Evolutionary conservation across 2,797 vertebrate genomes (phyloP).

Genomic region (Oceanodroma leucorhoa): DNA sequence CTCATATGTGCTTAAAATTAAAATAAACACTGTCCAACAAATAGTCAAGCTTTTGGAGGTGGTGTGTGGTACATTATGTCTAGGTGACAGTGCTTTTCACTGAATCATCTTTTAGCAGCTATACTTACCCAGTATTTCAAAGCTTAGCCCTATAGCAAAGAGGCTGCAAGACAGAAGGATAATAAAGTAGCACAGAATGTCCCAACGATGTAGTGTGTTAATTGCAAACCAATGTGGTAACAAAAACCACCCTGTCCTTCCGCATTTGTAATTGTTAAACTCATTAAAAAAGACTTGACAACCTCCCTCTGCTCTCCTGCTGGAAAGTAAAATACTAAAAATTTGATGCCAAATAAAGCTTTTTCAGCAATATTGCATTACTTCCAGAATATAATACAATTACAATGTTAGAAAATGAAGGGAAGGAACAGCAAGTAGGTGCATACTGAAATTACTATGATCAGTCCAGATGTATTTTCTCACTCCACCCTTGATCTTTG

Average conservation of each 20-base stretch:
- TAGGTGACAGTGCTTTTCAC: background rate
- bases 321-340: background rate
- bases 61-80: background rate
- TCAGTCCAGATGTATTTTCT: constrained; percentile 5
- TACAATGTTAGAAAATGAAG: background rate
- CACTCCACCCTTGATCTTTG: constrained; percentile 1
- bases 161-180: background rate
- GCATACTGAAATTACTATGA: background rate
- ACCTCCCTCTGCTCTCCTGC: background rate
- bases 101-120: background rate
- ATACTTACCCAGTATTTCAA: background rate
- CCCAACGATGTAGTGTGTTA: background rate
- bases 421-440: background rate
- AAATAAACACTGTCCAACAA: background rate
- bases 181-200: background rate
- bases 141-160: background rate
- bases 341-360: background rate
- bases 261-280: background rate
- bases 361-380: background rate
- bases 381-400: background rate
- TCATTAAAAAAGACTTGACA: background rate
- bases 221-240: background rate
- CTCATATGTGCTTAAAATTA: background rate
- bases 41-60: background rate
- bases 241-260: background rate